phyloP scores from a whole-genome alignment of 2,888 invertebrate genomes.

The Emesis castigata region DNA sequence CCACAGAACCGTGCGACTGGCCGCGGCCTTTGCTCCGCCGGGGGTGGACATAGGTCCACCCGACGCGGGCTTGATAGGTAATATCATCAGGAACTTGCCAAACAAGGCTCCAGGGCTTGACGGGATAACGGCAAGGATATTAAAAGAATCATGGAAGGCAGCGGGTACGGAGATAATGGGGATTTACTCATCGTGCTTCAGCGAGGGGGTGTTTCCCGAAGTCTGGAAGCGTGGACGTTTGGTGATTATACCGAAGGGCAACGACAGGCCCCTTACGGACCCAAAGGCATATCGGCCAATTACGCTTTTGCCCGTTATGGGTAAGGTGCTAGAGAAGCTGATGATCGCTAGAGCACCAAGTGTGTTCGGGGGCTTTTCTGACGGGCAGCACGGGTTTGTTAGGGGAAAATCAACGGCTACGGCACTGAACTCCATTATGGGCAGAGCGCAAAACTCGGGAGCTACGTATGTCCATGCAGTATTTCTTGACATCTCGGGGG shows the following conservation, averaged over 20 bases:
- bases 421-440: constrained; percentile 46
- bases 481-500: too few species aligned
- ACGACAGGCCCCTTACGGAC: constrained; percentile 47
- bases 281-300: constrained; percentile 62
- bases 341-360: constrained; percentile 56
- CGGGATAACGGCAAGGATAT: constrained; percentile 60
- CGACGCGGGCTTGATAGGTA: too few species aligned
- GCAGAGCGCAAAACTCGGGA: not conserved
- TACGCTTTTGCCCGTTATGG: constrained; percentile 66
- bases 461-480: too few species aligned
- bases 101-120: constrained; percentile 71
- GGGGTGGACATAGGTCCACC: not conserved
- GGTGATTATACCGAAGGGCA: constrained; percentile 33
- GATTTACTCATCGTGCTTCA: constrained; percentile 50
- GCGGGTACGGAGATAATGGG: constrained; percentile 37
- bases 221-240: constrained; percentile 25
- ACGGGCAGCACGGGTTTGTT: constrained; percentile 71
- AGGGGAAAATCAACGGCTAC: constrained; percentile 65
- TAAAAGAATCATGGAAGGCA: constrained; percentile 55
- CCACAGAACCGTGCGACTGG: not conserved
- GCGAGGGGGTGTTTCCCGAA: constrained; percentile 46
- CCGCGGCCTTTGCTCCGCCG: not conserved
- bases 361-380: constrained; percentile 30
- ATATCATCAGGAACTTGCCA: constrained; percentile 44
- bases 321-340: constrained; percentile 70